Evolutionary conservation across 2,113 vertebrate genomes (phyloP).

Genomic region (Corynorhinus townsendii): DNA sequence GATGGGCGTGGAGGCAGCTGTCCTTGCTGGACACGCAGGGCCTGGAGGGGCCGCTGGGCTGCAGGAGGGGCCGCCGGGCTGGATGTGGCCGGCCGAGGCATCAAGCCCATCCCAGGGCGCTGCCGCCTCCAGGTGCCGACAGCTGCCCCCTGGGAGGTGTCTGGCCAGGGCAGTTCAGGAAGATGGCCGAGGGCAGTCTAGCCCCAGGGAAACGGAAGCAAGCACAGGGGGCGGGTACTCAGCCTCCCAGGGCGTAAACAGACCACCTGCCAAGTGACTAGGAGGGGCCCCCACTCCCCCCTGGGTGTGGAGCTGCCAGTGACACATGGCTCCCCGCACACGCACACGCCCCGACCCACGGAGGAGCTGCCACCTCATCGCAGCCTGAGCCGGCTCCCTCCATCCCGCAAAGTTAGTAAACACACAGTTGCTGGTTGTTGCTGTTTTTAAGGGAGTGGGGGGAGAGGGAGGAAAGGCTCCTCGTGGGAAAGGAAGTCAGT

Average conservation of each 20-base stretch:
- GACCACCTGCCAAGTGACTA: background rate
- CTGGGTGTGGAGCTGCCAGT: background rate
- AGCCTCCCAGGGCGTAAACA: background rate
- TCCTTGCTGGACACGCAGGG: background rate
- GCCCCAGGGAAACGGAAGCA: accelerated
- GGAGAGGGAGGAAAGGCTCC: background rate
- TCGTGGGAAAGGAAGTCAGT: accelerated
- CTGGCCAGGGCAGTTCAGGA: background rate
- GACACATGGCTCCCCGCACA: constrained; percentile 6
- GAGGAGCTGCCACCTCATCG: background rate
- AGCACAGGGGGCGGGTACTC: background rate
- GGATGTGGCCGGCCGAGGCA: too few relatives aligned
- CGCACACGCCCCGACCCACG: background rate
- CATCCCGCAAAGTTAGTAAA: constrained; percentile 47
- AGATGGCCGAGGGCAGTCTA: background rate
- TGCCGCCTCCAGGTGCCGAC: background rate
- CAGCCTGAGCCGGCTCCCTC: background rate
- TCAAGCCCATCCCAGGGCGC: accelerated
- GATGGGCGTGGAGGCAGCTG: background rate
- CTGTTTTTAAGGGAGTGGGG: background rate
- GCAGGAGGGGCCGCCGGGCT: background rate
- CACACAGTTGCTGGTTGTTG: background rate
- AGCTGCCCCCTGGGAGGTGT: background rate
- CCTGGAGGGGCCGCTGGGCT: background rate
- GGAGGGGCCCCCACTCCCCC: background rate